Base-by-base conservation (phyloP, 2,888 invertebrate species). In the Prenolepis imparis region DNA sequence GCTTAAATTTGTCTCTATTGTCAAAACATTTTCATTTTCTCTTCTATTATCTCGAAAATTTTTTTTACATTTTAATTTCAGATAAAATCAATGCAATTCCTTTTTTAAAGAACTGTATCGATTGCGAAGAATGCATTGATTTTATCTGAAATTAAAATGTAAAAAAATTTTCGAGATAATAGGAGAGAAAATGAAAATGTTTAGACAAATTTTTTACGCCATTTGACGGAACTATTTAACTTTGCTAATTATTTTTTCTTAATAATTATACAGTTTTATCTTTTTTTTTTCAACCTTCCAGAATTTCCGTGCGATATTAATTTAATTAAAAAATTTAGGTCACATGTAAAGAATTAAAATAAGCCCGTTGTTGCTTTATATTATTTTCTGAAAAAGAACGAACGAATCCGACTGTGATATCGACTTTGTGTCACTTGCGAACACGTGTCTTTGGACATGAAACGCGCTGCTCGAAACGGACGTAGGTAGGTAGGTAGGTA, bases 401-500 rank as follows among this genome's bases (percentile, higher is more conserved):
- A 55, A 39, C 55, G 28, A 55, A 77, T 68, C 41, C 41, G 39
- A 77, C 68, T n/a, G 77, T 15, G 77, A 48, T 70, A 73, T 80
- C 44, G 78, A 80, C 44, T 72, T 72, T 73, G 44, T 59, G 44
- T 67, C 75, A 77, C 39, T n/a, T n/a, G 75, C 41, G 32, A 72
- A 36, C 44, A 59, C 44, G 57, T 59, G 73, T 72, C 59, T 72
- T 72, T 44, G 59, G 32, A 36, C 59, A 59, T 36, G 73, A 80
- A 80, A 44, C 44, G 21, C 64, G 41, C 4, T 11, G 32, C 15
- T 68, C 41, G 41, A 73, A 72, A 82, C 85, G 90, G 88, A 91
- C 91, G 78, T 52, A 24, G 15, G 64, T 83, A 89, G 87, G 90
- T 91, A 44, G 44, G 44, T 44, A 48, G 44, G 91, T 91, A 92